phyloP scores from a whole-genome alignment of 2,888 invertebrate species.

The Acanthosepion pharaonis region DNA sequence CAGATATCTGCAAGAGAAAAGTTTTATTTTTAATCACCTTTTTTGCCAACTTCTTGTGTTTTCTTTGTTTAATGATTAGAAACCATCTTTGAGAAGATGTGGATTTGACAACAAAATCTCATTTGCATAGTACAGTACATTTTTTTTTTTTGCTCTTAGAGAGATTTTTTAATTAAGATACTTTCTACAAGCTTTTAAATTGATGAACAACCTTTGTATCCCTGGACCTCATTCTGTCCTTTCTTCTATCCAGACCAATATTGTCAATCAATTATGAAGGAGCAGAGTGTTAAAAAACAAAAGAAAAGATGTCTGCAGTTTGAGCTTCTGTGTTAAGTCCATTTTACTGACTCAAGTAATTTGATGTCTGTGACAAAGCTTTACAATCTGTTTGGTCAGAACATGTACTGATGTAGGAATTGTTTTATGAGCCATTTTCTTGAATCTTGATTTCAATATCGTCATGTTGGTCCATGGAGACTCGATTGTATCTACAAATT shows the following conservation, averaged over 20 bases:
- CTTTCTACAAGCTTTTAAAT: not conserved
- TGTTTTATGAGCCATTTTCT: conserved; percentile 17
- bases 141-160: not conserved
- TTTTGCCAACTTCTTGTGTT: no score
- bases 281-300: not conserved
- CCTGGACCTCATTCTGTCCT: not conserved
- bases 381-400: not conserved
- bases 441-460: not conserved
- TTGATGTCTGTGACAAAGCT: conserved; percentile 11
- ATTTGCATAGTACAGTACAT: not conserved
- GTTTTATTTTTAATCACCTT: no score
- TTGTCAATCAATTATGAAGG: not conserved
- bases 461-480: not conserved
- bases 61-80: not conserved
- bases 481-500: not conserved
- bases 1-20: no score
- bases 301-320: not conserved
- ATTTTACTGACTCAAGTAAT: not conserved
- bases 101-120: not conserved
- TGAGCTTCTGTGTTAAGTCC: not conserved
- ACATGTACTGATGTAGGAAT: not conserved
- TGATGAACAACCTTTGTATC: not conserved
- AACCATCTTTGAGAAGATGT: not conserved
- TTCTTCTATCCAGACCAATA: not conserved
- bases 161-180: not conserved